Conservation (phyloP, 2,113 vertebrate species). For the Mionectes macconnelli region DNA sequence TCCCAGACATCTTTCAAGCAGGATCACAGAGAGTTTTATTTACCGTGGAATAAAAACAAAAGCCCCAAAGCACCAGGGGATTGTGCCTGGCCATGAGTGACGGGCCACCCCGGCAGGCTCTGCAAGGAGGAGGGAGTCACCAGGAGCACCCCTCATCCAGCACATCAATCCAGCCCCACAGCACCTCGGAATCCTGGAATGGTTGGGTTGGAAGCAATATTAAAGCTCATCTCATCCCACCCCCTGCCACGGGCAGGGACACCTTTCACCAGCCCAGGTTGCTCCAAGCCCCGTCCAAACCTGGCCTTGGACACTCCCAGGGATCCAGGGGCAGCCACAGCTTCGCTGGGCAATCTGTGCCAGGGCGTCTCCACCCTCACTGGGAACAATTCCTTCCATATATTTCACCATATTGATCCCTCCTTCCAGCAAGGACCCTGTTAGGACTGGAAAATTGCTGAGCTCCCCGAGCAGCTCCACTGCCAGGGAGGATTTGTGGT, state of each 20-base stretch:
- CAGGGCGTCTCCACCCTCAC: not conserved
- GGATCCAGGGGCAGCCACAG: not conserved
- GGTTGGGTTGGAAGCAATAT: not conserved
- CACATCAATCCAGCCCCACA: not conserved
- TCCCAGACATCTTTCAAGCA: conserved; percentile 30
- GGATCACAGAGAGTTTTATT: not conserved
- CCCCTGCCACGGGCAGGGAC: not conserved
- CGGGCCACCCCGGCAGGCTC: not conserved
- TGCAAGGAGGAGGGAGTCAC: not conserved
- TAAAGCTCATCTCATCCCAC: fast-evolving
- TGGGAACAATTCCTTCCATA: not conserved
- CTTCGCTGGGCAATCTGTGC: fast-evolving
- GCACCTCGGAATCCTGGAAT: not conserved
- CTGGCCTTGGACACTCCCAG: not conserved
- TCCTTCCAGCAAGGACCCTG: not conserved
- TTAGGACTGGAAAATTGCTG: not conserved
- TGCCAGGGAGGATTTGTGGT: not conserved
- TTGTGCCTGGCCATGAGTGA: not conserved
- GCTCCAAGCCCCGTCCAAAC: fast-evolving
- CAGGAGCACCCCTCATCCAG: fast-evolving
- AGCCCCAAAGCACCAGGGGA: not conserved
- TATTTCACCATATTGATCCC: not conserved
- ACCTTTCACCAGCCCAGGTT: fast-evolving
- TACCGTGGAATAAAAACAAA: not conserved
- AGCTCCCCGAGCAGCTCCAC: not conserved